Conservation (phyloP, 2,797 vertebrate genomes). For the Acanthornis magna region DNA sequence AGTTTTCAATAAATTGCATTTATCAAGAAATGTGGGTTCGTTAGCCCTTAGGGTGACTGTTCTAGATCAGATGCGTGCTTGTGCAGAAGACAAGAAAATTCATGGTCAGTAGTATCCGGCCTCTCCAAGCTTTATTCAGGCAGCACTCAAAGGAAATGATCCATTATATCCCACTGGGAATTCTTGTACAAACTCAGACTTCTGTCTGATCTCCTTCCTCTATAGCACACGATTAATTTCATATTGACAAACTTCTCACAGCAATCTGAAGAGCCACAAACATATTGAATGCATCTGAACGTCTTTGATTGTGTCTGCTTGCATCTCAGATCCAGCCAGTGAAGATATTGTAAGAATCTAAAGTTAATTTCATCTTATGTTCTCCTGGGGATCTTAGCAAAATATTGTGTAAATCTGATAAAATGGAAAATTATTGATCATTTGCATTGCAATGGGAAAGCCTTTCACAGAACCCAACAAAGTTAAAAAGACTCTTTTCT, state of each 20-base stretch:
- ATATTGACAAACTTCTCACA: neutral
- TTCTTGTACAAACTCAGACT: neutral
- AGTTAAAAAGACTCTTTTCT: neutral
- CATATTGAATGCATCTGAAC: neutral
- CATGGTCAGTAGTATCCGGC: neutral
- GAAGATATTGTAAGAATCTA: neutral
- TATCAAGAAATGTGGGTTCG: neutral
- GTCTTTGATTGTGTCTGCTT: neutral
- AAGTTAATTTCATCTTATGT: neutral
- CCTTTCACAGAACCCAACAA: neutral
- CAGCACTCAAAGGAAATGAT: neutral
- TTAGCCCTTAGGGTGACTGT: neutral
- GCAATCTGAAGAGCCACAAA: neutral
- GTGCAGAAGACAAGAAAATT: neutral
- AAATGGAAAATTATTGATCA: neutral
- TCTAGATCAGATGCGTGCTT: neutral
- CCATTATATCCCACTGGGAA: neutral
- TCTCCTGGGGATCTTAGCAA: neutral
- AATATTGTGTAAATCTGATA: neutral
- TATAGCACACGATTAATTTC: neutral
- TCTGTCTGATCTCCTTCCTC: neutral
- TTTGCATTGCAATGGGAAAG: neutral
- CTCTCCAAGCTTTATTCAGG: neutral
- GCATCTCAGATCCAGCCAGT: neutral
- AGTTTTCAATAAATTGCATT: constrained; percentile 35